phyloP scores from a whole-genome alignment of 2,797 vertebrate genomes.

The Molossus molossus region DNA sequence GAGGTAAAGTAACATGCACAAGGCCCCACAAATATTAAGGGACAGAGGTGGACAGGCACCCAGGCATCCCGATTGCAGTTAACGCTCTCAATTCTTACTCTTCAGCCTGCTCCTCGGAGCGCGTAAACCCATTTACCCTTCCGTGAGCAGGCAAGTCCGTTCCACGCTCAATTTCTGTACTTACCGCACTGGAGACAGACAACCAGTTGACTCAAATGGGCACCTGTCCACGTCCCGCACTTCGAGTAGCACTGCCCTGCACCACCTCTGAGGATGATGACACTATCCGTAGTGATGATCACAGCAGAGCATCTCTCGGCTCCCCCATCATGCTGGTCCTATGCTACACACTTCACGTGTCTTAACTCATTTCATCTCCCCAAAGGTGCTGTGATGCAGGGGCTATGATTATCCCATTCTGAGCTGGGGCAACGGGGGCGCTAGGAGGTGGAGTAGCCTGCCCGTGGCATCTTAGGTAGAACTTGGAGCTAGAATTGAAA shows the following conservation, averaged over 20 bases:
- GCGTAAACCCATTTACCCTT: not conserved
- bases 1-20: not conserved
- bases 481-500: not conserved
- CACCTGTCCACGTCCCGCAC: not conserved
- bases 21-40: not conserved
- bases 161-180: not conserved
- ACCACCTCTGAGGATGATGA: not conserved
- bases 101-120: accelerated
- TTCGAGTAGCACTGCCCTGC: not conserved
- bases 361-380: not conserved
- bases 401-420: not conserved
- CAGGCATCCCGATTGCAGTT: not conserved
- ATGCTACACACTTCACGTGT: not conserved
- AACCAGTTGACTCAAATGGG: not conserved
- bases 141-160: not conserved
- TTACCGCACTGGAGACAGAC: not conserved
- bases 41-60: not conserved
- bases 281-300: not conserved
- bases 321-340: not conserved
- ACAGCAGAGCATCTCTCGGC: not conserved
- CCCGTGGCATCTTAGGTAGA: not conserved
- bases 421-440: not conserved
- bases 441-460: not conserved
- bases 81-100: not conserved
- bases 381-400: not conserved